Evolutionary conservation across 2,113 vertebrate genomes (phyloP).

Genomic region (Dasyurus viverrinus): DNA sequence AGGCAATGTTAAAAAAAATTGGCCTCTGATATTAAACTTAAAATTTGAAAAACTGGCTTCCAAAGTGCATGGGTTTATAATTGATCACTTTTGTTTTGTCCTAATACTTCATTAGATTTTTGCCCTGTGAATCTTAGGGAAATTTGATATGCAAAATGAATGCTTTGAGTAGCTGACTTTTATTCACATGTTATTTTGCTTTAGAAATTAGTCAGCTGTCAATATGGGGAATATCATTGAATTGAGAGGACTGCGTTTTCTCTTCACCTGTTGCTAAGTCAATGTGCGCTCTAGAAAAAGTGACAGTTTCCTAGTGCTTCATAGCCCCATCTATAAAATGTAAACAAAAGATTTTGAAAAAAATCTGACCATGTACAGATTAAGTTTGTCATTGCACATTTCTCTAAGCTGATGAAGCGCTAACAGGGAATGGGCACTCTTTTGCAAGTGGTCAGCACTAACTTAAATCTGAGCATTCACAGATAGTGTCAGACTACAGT

Average conservation of each 20-base stretch:
- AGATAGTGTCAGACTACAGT: not conserved
- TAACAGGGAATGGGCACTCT: not conserved
- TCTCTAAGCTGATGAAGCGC: not conserved
- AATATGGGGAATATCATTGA: not conserved
- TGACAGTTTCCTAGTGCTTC: rapidly evolving
- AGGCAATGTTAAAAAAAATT: not conserved
- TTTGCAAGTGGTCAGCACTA: not conserved
- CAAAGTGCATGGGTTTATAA: not conserved
- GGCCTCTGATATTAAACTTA: not conserved
- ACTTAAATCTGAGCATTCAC: not conserved
- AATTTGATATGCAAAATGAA: not conserved
- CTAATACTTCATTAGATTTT: not conserved
- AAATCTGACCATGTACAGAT: not conserved
- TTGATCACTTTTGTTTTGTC: not conserved
- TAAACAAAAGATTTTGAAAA: not conserved
- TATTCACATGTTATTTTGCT: not conserved
- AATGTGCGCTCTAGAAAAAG: not conserved
- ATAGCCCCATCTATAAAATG: not conserved
- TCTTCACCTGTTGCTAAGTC: not conserved
- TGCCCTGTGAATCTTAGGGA: slow-evolving; percentile 10
- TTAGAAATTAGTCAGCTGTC: not conserved
- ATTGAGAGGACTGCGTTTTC: not conserved
- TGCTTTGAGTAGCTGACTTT: not conserved
- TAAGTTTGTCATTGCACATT: not conserved
- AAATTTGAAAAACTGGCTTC: not conserved